Evolutionary conservation across 1,140 invertebrate species (phyloP).

Genomic region (Cataglyphis hispanica): DNA sequence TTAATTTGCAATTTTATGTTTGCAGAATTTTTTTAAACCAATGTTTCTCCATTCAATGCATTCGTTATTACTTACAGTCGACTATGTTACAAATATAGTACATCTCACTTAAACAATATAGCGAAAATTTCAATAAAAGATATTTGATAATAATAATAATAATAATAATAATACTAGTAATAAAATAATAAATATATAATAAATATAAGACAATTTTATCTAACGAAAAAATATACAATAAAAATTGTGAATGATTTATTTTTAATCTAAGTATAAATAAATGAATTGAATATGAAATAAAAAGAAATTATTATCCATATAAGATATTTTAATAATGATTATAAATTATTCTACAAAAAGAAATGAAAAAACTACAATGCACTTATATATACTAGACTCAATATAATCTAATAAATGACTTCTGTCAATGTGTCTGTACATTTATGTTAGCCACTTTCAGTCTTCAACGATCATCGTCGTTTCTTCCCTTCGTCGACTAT

Average conservation of each 20-base stretch:
- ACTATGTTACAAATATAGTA: neutral
- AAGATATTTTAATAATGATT: too few relatives aligned
- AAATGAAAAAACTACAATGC: too few relatives aligned
- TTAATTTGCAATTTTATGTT: conserved; percentile 43
- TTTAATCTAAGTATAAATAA: neutral
- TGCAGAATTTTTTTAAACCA: conserved; percentile 20
- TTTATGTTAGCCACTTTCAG: conserved; percentile 63
- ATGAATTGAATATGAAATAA: neutral
- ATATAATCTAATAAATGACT: conserved; percentile 15
- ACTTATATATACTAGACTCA: too few relatives aligned
- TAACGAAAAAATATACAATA: too few relatives aligned
- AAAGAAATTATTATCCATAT: neutral
- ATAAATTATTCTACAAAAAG: too few relatives aligned
- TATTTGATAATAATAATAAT: too few relatives aligned
- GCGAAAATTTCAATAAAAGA: neutral
- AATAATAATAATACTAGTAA: too few relatives aligned
- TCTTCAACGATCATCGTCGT: conserved; percentile 31
- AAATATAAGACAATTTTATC: too few relatives aligned
- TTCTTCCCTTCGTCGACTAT: neutral
- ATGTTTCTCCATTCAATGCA: neutral
- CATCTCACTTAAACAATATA: neutral
- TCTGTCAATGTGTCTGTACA: neutral
- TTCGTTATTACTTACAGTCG: neutral
- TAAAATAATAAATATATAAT: too few relatives aligned
- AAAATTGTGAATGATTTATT: neutral